These are phyloP conservation scores for Piezodorus guildinii DNA, from an alignment of 1,140 invertebrate genomes.

Conservation along the genomic window DNA sequence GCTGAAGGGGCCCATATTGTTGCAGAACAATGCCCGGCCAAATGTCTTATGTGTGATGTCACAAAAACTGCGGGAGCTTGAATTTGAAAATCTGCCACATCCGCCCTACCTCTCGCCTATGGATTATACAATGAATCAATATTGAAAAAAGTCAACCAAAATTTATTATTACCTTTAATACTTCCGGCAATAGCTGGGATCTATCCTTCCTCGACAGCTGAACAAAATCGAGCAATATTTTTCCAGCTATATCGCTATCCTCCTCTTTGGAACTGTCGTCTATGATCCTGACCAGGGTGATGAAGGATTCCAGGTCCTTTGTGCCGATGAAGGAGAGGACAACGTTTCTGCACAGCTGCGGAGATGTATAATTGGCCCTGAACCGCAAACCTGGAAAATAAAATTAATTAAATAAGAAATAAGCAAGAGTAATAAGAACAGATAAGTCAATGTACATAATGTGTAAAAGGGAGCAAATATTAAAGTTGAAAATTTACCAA, in stretches of 20 bases:
- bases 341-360: background rate
- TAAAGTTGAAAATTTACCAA: conserved; percentile 31
- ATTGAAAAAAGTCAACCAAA: too few species aligned
- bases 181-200: too few species aligned
- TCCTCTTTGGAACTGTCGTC: conserved; percentile 1
- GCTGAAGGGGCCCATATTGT: too few species aligned
- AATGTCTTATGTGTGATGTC: too few species aligned
- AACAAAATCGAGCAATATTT: background rate
- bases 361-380: conserved; percentile 16
- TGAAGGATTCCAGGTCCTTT: conserved; percentile 10
- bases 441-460: too few species aligned
- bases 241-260: background rate
- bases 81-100: too few species aligned
- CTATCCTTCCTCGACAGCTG: background rate
- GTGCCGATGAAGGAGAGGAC: background rate
- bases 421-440: background rate
- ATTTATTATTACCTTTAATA: too few species aligned
- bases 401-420: background rate
- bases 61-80: too few species aligned
- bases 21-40: too few species aligned
- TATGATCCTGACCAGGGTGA: conserved; percentile 7
- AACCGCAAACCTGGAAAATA: conserved; percentile 20
- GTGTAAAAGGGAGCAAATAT: too few species aligned
- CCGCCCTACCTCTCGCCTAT: too few species aligned
- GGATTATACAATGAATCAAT: too few species aligned